A percentile compares a stretch with the other conserved stretches of the same genome.
These are phyloP conservation scores for Pocota personata DNA, from an alignment of 2,888 invertebrate genomes.

Conservation along the genomic window DNA sequence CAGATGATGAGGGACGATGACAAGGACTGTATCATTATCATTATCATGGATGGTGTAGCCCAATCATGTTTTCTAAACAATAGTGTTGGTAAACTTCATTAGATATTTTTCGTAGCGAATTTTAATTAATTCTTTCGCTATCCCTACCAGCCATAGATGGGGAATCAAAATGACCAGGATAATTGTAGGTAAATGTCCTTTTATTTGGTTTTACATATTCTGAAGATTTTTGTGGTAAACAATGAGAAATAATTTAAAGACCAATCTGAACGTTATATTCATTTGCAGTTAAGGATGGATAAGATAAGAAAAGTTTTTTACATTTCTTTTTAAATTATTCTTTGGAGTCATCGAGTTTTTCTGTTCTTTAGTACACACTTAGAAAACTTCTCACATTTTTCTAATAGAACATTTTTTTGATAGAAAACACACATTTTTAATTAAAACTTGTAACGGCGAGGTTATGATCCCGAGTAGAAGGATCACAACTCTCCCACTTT, in stretches of 20 bases:
- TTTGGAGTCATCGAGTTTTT: no score
- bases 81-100: constrained; percentile 70
- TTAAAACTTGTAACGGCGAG: no score
- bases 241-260: neutral
- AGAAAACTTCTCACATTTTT: no score
- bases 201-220: constrained; percentile 30
- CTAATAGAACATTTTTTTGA: no score
- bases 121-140: constrained; percentile 54
- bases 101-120: constrained; percentile 51
- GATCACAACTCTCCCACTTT: no score
- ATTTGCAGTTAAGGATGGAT: neutral
- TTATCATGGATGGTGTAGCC: constrained; percentile 41
- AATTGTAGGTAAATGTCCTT: neutral
- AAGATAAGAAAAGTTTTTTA: no score
- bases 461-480: no score
- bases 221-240: neutral
- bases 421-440: no score
- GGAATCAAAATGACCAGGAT: neutral
- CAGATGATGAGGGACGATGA: constrained; percentile 44
- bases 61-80: constrained; percentile 71
- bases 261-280: neutral
- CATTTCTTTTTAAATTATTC: no score
- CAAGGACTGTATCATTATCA: constrained; percentile 16
- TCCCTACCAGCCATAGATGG: neutral
- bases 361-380: no score